Evolutionary conservation across 2,888 invertebrate species (phyloP), one percentile per base, ranked within the genome.

Genomic region (Zaprionus lineosus): DNA sequence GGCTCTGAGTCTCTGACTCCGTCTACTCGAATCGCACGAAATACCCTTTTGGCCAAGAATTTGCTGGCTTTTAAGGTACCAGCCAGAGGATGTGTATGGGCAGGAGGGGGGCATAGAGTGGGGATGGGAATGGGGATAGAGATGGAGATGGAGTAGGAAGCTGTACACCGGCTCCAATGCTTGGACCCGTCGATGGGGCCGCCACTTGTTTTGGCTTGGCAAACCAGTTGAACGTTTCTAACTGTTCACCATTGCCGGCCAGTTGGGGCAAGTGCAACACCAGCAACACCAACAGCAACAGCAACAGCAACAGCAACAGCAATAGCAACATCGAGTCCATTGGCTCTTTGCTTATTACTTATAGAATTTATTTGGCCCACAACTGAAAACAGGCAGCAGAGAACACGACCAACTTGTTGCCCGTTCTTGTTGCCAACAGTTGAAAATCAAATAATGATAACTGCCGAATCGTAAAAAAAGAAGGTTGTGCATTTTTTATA

Each of bases 11-110:
- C 21, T 39, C 51, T 7, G 29, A 44, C 6, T 47, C 55, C 12
- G 43, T 26, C 5, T 33, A 47, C 12, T 77, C 48, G 39, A 61
- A 74, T 77, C 70, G 85, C 81, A 81, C 85, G 81, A 81, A 85
- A 81, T 81, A 85, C 81, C 81, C 81, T 81, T 81, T 81, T 81
- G 85, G 83, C 84, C 79, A 81, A 81, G 85, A 85, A 78, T 79
- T 74, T 43, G 52, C 60, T 60, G 47, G 47, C 61, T n/a, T n/a
- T 60, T 24, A 78, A 84, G 81, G 81, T 81, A 73, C 56, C 28
- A 44, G 9, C 36, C 26, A 5, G 3, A 19, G 19, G 3, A 19
- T n/a, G n/a, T n/a, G 19, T 2, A 57, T 40, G 26, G 44, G 64
- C 40, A 71, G 29, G 40, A 68, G 62, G 29, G 51, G 65, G 67